Percentiles rank a stretch among this genome's conserved stretches.
phyloP scores from a whole-genome alignment of 2,113 vertebrate species.

The Bufo gargarizans region DNA sequence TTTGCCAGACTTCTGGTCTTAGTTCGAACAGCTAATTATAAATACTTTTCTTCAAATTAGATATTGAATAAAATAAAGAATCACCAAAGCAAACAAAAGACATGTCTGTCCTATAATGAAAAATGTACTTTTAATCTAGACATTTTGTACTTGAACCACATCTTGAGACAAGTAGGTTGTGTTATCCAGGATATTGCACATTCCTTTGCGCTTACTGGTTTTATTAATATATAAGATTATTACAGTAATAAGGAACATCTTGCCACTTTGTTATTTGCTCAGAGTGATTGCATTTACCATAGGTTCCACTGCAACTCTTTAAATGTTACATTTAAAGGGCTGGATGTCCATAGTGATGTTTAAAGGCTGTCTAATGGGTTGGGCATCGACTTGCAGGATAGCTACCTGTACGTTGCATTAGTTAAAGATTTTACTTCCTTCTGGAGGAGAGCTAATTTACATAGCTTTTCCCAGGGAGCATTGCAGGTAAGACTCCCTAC shows the following conservation, averaged over 20 bases:
- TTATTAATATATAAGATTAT: slow-evolving; percentile 5
- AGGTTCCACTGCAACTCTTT: background rate
- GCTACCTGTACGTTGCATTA: too few species aligned
- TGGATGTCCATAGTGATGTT: too few species aligned
- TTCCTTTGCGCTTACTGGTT: background rate
- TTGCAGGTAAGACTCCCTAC: too few species aligned
- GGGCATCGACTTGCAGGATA: too few species aligned
- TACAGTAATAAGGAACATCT: background rate
- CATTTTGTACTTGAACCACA: slow-evolving; percentile 2
- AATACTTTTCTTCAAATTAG: background rate
- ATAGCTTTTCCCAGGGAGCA: too few species aligned
- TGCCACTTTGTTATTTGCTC: background rate
- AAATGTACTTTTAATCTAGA: slow-evolving; percentile 4
- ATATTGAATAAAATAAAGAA: background rate
- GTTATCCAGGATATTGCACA: slow-evolving; percentile 22
- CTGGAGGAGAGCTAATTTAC: too few species aligned
- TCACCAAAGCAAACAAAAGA: background rate
- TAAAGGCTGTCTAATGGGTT: too few species aligned
- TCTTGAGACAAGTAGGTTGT: slow-evolving; percentile 25
- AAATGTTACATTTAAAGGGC: background rate
- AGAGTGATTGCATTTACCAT: background rate
- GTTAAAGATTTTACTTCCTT: too few species aligned
- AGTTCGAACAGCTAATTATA: too few species aligned
- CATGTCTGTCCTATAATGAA: slow-evolving; percentile 10
- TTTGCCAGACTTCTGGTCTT: too few species aligned